Base-by-base conservation (phyloP, 2,888 invertebrate species). In the Linyphia triangularis region DNA sequence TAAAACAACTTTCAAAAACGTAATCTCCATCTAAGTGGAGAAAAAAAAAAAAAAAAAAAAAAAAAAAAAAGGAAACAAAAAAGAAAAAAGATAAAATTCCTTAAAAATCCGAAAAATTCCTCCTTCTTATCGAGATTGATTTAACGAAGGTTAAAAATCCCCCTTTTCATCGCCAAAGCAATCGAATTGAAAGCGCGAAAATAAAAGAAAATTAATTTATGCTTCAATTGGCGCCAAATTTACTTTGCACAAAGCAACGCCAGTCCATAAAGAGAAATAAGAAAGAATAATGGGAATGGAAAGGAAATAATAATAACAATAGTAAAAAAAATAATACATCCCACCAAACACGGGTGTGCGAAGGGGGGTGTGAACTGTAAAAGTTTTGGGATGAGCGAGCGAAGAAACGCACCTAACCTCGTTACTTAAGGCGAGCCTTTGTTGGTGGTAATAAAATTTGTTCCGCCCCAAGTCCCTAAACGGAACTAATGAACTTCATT, bases 401-500 rank as follows among this genome's bases (percentile, higher is more conserved):
- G 67, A 67, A 75, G 84, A 75, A 84, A 84, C 37, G 67, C 70
- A 67, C 59, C 84, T 84, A 84, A 84, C 67, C 67, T 84, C 73
- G 75, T 84, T 84, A 84, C 73, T 65, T 26, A 51, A 30, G 51
- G 22, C 83, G 65, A 63, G 75, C 57, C 75, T 75, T 84, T 75
- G 84, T 84, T 67, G 75, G 75, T 26, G 84, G 75, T 84, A 84
- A 84, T 84, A 84, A 67, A 84, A 84, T 84, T 84, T 84, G 84
- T 75, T 84, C 84, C 84, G 73, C 84, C 59, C 84, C 75, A 84
- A 84, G 75, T 84, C 84, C 67, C 84, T 67, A 67, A 75, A 75
- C 75, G 84, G 75, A 84, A 75, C 73, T 84, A 84, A 84, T 84
- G 84, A 84, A 75, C 75, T 75, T 67, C 67, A 84, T 84, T 84